Base-by-base conservation (phyloP, 1,140 invertebrate species). In the Scaptomyza pallida region DNA sequence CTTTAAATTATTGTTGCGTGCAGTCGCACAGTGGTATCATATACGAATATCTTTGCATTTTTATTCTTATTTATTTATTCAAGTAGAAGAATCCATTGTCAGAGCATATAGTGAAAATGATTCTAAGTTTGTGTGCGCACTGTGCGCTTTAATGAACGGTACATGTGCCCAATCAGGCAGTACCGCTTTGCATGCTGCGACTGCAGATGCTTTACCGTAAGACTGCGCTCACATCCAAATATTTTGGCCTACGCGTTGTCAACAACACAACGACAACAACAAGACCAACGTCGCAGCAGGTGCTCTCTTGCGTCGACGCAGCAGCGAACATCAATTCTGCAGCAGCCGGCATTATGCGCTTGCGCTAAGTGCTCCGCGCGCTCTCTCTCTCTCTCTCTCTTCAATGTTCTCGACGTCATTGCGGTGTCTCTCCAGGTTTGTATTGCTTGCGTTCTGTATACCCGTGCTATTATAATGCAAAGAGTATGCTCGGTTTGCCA, bases 231-330 rank as follows among this genome's bases (percentile, higher is more conserved):
- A 55, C 79, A 55, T 80, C 67, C 56, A 80, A 83, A 80, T 86
- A 80, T 83, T n/a, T 80, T 80, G 81, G 81, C 80, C 81, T 83
- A 83, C 80, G 81, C 80, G 76, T 67, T 73, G 80, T 73, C 81
- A 75, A 63, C 62, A 70, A 33, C 13, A 52, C 35, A 72, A 30
- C 50, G 56, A 45, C 9, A 61, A 47, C 30, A 57, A 44, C 30
- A 47, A 54, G 50, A 54, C 13, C 9, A 51, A 16, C 0, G 48
- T 48, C 21, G 35, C 48, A 60, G 71, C 73, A 75, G 63, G 72
- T 61, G 73, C 63, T 79, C 74, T 72, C 64, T 40, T 50, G 77
- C 68, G 68, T 44, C 35, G 56, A 52, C 43, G 77, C 77, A 65
- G 40, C 33, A 52, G 47, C 69, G 71, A 52, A 57, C 37, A 64